Evolutionary conservation across 2,888 invertebrate species (phyloP), one percentile per base, ranked within the genome.

Genomic region (Saturnia pavonia): DNA sequence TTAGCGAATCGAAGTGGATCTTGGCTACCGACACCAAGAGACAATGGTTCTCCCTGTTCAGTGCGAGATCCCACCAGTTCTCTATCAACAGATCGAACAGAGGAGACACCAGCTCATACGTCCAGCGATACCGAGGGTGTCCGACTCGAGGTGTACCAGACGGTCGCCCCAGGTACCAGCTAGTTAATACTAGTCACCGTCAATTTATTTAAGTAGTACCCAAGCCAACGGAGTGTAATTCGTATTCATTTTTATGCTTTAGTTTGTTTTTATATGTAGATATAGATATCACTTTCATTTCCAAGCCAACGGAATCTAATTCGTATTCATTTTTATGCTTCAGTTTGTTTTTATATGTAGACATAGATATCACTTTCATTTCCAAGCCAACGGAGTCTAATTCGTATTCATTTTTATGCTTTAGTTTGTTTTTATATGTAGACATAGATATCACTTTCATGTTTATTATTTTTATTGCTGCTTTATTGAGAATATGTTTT

Each of bases 1-100:
- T 60, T 60, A 60, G 57, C 57, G 57, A 14, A 25, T 60, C 57
- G 57, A 60, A 60, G 27, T 27, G 57, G 57, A 60, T 60, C 57
- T 60, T 60, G 57, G 57, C 16, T 60, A 14, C 57, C 25, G 57
- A 60, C 57, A 27, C 57, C 57, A 60, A 60, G 57, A 60, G 25
- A 2, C 14, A 60, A 25, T 27, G 57, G 25, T 25, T 27, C 57
- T 1, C 57, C 57, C 3, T 60, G 25, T 60, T 19, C 57, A 27
- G 57, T 60, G 12, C 57, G 27, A 27, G 57, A 25, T 60, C 12
- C 57, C 57, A 27, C 57, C 57, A 25, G 25, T 1, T 27, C 57
- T 9, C 6, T 60, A 60, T 19, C 27, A 1, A 12, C 57, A 4
- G 57, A 27, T 12, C 57, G 57, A 27, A 25, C 57, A 9, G 57